Evolutionary conservation across 2,888 invertebrate genomes (phyloP), one percentile per base, ranked within the genome.

Genomic region (Oligia strigilis): DNA sequence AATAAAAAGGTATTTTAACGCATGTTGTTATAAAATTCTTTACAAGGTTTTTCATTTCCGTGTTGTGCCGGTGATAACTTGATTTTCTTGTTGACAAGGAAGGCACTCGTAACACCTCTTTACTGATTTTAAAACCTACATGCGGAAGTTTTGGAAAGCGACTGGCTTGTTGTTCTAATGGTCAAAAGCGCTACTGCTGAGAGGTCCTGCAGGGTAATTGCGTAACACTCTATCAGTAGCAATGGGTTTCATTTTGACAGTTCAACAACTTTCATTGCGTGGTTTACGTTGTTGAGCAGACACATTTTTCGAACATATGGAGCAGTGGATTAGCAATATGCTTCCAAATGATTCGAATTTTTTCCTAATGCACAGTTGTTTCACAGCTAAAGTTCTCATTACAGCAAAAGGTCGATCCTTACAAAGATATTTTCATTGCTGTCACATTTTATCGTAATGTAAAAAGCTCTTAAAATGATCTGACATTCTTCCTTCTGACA

Each of bases 401-500:
- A 23, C 40, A 70, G 23, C n/a, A 17, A 75, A 64, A 74, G 2
- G 80, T 46, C 9, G 23, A 36, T 60, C 17, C 58, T 43, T 62
- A 65, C 14, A 14, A 49, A 58, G 17, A 65, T 19, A 67, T 52
- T 67, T 66, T 40, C 14, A 67, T 73, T 67, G 19, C 60, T 13
- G 14, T 19, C n/a, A 62, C 43, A 67, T 81, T 74, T 43, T 8
- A 43, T 43, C 43, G 6, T 43, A 72, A 55, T 23, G 36, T 36
- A 49, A 49, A 81, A 72, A 49, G 3, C 40, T 82, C 29, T 55
- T 46, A 60, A 55, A 69, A 60, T 70, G 17, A 40, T 70, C 70
- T 83, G 72, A 82, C 70, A 78, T 82, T 82, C 71, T 43, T 75
- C 81, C 36, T 52, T n/a, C 29, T 83, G 78, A 79, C 80, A 83